Conservation (phyloP, 2,888 invertebrate species). For the Caenorhabditis virilis region DNA sequence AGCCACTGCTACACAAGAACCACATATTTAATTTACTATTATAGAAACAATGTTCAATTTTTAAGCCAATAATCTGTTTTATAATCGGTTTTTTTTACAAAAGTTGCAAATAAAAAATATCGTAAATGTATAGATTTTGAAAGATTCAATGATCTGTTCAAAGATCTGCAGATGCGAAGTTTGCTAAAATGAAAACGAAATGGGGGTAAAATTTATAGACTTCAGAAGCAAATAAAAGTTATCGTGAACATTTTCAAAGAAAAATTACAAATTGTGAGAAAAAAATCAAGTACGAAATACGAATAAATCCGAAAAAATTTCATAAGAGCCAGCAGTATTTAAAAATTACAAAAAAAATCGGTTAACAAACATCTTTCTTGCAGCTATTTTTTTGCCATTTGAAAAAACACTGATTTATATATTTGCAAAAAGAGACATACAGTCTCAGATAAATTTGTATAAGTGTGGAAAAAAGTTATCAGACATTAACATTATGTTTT, state of each 20-base stretch:
- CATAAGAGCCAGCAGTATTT: no score
- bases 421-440: neutral
- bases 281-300: neutral
- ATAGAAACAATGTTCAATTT: no score
- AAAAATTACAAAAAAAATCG: no score
- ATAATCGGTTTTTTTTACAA: no score
- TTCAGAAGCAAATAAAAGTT: no score
- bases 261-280: neutral
- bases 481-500: no score
- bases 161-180: neutral
- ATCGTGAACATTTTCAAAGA: no score
- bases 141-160: neutral
- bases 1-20: neutral
- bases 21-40: conserved; percentile 3
- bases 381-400: neutral
- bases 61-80: no score
- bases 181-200: neutral
- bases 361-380: no score
- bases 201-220: neutral
- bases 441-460: no score
- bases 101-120: no score
- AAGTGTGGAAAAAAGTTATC: neutral
- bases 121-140: neutral
- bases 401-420: neutral
- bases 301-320: neutral